Conservation (phyloP, 2,888 invertebrate genomes). For the Drosophila aldrichi region DNA sequence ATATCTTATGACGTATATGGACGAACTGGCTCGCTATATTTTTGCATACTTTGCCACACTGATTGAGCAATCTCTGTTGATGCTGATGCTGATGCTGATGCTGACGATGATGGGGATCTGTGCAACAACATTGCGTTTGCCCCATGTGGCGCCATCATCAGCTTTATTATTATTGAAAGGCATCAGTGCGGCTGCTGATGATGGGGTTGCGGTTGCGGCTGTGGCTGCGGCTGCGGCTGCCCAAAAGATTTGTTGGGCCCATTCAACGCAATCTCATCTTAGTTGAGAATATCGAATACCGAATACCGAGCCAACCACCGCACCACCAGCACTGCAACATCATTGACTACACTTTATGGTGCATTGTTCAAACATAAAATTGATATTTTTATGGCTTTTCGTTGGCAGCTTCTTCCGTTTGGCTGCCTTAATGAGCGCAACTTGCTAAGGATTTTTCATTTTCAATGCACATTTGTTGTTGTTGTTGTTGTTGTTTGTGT, state of each 20-base stretch:
- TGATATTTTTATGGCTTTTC: conserved; percentile 61
- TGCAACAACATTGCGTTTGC: conserved; percentile 12
- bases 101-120: conserved; percentile 15
- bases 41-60: conserved; percentile 60
- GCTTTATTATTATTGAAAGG: conserved; percentile 66
- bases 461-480: conserved; percentile 1
- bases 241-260: conserved; percentile 37
- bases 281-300: conserved; percentile 13
- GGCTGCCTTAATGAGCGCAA: conserved; percentile 61
- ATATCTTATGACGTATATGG: conserved; percentile 60
- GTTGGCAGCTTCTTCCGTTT: conserved; percentile 39
- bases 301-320: background rate
- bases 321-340: background rate
- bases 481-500: background rate
- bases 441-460: conserved; percentile 39
- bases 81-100: conserved; percentile 35
- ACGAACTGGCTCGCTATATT: conserved; percentile 21
- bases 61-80: conserved; percentile 66
- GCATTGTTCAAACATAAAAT: conserved; percentile 71
- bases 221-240: conserved; percentile 32
- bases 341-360: conserved; percentile 47
- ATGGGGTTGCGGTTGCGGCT: conserved; percentile 43
- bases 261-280: conserved; percentile 48
- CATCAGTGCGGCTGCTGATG: conserved; percentile 38
- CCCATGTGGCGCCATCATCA: conserved; percentile 60